A percentile compares a stretch with the other conserved stretches of the same genome.
These are phyloP conservation scores for Metallyticus violacea DNA, from an alignment of 2,888 invertebrate genomes.

Conservation along the genomic window DNA sequence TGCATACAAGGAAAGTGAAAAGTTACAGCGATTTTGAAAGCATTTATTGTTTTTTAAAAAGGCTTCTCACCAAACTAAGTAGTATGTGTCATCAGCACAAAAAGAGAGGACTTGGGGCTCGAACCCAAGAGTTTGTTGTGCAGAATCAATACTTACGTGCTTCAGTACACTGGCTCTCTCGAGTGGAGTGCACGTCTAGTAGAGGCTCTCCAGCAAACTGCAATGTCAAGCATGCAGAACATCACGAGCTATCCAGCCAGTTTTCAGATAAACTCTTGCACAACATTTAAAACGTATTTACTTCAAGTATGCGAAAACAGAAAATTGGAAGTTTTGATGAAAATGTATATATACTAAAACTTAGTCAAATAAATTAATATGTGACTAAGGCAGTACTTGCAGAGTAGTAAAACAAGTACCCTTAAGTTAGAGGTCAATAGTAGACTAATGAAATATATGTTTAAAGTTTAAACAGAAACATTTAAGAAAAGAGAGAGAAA, in stretches of 20 bases:
- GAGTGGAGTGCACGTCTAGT: not conserved
- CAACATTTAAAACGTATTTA: not conserved
- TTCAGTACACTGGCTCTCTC: not conserved
- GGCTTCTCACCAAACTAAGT: not conserved
- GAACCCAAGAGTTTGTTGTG: not conserved
- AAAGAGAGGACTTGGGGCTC: not conserved
- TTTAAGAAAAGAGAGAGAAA: not conserved
- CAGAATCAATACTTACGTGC: not conserved
- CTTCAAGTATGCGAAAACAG: not conserved
- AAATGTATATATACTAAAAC: no score
- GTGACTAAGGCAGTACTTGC: not conserved
- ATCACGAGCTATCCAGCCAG: not conserved
- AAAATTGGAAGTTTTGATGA: not conserved
- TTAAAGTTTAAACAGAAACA: no score
- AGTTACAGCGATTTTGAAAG: not conserved
- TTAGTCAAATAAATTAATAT: no score
- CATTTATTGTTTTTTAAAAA: not conserved
- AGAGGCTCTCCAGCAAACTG: not conserved
- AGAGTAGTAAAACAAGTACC: not conserved
- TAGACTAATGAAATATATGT: no score
- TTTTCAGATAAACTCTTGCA: not conserved
- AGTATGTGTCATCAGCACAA: not conserved
- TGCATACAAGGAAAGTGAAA: not conserved
- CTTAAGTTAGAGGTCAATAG: no score
- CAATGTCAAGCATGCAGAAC: not conserved